Percentiles rank a stretch among this genome's conserved stretches.
phyloP scores from a whole-genome alignment of 2,888 invertebrate species.

The Andrena chrysosceles region DNA sequence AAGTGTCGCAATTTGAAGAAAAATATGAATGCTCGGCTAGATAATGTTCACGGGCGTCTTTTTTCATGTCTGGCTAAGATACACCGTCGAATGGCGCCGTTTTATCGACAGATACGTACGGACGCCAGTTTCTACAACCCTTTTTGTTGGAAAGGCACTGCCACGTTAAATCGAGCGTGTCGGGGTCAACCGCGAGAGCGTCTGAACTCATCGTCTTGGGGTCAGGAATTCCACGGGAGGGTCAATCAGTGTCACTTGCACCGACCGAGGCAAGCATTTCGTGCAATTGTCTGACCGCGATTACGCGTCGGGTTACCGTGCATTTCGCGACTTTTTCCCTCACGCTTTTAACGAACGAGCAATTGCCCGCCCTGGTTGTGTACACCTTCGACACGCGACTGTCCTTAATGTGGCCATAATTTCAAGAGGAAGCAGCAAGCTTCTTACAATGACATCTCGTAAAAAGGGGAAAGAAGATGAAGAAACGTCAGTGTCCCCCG shows the following conservation, averaged over 20 bases:
- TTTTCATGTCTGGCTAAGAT: background rate
- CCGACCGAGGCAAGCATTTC: conserved; percentile 58
- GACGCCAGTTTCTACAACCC: conserved; percentile 33
- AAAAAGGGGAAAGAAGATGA: background rate
- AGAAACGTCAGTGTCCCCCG: background rate
- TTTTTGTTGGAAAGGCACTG: conserved; percentile 32
- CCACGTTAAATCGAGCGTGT: conserved; percentile 56
- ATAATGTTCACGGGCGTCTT: background rate
- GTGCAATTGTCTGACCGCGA: conserved; percentile 41
- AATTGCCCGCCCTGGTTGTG: background rate
- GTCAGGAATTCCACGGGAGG: conserved; percentile 70
- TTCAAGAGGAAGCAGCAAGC: too few species aligned
- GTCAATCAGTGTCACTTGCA: conserved; percentile 72
- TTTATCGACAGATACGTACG: conserved; percentile 10
- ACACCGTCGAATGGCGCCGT: background rate
- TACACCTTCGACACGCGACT: conserved; percentile 11
- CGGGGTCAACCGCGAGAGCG: conserved; percentile 62
- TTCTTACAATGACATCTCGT: too few species aligned
- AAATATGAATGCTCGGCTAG: background rate
- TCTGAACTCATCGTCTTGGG: conserved; percentile 54
- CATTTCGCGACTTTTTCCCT: background rate
- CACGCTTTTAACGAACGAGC: background rate
- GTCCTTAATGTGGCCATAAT: too few species aligned
- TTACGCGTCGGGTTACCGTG: conserved; percentile 13
- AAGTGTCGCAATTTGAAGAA: background rate